phyloP scores from a whole-genome alignment of 1,140 invertebrate species.

The Pomacea maculata region DNA sequence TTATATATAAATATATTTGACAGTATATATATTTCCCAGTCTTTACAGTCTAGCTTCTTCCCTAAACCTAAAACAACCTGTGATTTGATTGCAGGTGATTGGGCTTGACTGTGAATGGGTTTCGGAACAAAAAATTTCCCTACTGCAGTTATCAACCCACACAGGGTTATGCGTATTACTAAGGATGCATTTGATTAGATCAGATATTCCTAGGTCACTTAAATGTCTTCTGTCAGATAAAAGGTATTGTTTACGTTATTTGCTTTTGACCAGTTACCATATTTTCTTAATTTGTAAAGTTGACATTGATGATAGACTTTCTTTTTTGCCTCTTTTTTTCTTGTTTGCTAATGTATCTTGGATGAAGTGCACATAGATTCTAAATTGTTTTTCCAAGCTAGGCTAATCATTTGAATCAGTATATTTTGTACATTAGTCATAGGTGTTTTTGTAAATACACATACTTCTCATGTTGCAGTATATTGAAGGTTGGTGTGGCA shows the following conservation, averaged over 20 bases:
- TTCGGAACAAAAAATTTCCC: neutral
- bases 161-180: conserved; percentile 72
- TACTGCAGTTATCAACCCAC: conserved; percentile 5
- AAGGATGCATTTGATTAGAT: conserved; percentile 70
- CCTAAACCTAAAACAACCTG: neutral
- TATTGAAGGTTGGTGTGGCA: conserved; percentile 81
- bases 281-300: neutral
- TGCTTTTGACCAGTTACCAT: neutral
- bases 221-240: conserved; percentile 68
- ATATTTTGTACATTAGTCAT: too few species aligned
- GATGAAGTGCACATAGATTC: too few species aligned
- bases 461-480: conserved; percentile 39
- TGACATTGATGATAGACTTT: too few species aligned
- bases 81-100: conserved; percentile 62
- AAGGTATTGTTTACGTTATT: conserved; percentile 32
- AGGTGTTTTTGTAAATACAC: neutral
- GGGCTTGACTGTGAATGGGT: conserved; percentile 68
- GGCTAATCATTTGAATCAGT: too few species aligned
- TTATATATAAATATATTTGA: too few species aligned
- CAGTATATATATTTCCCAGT: neutral
- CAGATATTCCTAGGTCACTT: conserved; percentile 69
- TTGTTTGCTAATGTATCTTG: too few species aligned
- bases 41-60: too few species aligned
- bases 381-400: too few species aligned
- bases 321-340: too few species aligned